Evolutionary conservation across 2,888 invertebrate genomes (phyloP).

Genomic region (Parnassius orleans): DNA sequence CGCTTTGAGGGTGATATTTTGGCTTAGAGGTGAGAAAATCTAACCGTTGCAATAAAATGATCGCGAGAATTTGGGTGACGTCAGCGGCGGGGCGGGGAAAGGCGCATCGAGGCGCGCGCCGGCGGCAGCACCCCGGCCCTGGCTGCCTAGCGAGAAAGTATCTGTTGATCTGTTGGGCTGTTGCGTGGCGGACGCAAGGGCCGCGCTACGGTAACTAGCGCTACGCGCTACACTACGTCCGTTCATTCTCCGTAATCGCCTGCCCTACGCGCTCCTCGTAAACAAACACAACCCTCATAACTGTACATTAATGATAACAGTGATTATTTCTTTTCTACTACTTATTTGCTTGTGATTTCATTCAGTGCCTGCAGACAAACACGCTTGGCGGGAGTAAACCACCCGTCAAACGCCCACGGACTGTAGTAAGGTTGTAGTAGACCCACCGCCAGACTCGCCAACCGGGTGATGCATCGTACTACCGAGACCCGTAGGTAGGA

Average conservation of each 20-base stretch:
- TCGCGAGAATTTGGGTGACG: constrained; percentile 69
- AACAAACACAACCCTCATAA: constrained; percentile 54
- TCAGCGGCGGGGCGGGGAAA: constrained; percentile 52
- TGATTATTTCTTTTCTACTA: constrained; percentile 41
- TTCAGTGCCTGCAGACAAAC: constrained; percentile 41
- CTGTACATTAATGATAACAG: constrained; percentile 36
- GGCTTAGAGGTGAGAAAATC: constrained; percentile 32
- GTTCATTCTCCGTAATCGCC: constrained; percentile 45
- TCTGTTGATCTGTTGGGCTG: constrained; percentile 72
- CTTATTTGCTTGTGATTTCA: constrained; percentile 34
- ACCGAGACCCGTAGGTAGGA: constrained; percentile 42
- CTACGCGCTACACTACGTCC: constrained; percentile 26
- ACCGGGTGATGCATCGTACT: constrained; percentile 52
- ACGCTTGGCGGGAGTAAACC: constrained; percentile 54
- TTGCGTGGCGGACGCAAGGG: constrained; percentile 72
- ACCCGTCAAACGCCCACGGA: constrained; percentile 64
- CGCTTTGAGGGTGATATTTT: constrained; percentile 6
- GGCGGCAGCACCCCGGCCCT: constrained; percentile 41
- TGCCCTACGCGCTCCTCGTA: constrained; percentile 55
- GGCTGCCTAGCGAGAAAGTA: constrained; percentile 38
- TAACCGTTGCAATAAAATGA: constrained; percentile 57
- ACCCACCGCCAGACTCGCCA: constrained; percentile 46
- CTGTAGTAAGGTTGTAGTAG: constrained; percentile 66
- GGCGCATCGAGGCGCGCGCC: constrained; percentile 34
- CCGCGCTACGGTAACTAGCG: constrained; percentile 45